Conservation (phyloP, 2,888 invertebrate genomes). For the Elegia similella region DNA sequence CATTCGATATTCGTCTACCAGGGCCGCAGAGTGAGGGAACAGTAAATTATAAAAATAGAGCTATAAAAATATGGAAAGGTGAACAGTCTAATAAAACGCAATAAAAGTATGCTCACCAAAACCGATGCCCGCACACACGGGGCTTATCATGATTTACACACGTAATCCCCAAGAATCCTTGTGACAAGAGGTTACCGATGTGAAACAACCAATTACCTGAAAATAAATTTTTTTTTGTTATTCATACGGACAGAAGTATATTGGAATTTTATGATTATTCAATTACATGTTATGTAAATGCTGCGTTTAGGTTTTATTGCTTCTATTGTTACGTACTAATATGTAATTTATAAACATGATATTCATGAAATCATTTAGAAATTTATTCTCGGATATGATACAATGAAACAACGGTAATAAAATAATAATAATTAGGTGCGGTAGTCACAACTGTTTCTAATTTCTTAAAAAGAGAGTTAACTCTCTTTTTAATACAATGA, state of each 20-base stretch:
- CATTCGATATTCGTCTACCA: constrained; percentile 25
- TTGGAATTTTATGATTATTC: background rate
- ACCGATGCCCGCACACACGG: constrained; percentile 37
- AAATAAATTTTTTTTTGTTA: constrained; percentile 26
- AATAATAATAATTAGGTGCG: too few species aligned
- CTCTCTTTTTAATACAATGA: too few species aligned
- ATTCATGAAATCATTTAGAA: background rate
- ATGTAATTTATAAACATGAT: background rate
- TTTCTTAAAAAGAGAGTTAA: too few species aligned
- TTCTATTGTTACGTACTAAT: background rate
- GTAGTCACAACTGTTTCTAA: too few species aligned
- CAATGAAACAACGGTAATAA: too few species aligned
- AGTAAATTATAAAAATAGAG: constrained; percentile 25
- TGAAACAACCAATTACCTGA: constrained; percentile 34
- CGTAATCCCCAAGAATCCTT: constrained; percentile 36
- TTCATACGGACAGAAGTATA: constrained; percentile 19
- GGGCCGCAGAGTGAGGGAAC: background rate
- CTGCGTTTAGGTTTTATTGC: background rate
- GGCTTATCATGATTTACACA: constrained; percentile 59
- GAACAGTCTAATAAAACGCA: constrained; percentile 35
- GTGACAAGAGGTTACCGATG: background rate
- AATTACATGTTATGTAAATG: background rate
- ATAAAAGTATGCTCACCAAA: constrained; percentile 33
- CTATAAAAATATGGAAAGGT: constrained; percentile 32
- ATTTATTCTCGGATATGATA: background rate